Evolutionary conservation across 2,113 vertebrate genomes (phyloP).

Genomic region (Trochalopteron elliotii): DNA sequence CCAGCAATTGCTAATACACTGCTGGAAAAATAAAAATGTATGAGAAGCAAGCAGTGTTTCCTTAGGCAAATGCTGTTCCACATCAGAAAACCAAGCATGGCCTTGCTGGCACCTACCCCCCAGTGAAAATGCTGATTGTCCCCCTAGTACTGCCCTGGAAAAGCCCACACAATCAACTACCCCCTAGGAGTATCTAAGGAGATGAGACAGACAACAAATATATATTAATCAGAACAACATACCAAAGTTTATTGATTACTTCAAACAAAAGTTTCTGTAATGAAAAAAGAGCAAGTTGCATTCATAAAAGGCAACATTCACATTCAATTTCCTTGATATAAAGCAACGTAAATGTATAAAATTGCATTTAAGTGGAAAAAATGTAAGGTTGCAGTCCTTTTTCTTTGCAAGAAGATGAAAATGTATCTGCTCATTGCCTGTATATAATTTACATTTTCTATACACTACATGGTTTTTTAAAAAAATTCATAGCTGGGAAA

Average conservation of each 20-base stretch:
- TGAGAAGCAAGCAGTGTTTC: background rate
- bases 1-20: background rate
- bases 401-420: constrained; percentile 70
- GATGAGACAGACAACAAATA: background rate
- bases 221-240: constrained; percentile 76
- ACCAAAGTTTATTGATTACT: constrained; percentile 85
- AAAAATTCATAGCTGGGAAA: constrained; percentile 54
- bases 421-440: constrained; percentile 68
- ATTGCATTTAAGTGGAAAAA: constrained; percentile 66
- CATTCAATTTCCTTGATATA: constrained; percentile 76
- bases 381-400: constrained; percentile 62
- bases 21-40: background rate
- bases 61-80: background rate
- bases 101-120: background rate
- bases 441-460: constrained; percentile 70
- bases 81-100: background rate
- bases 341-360: constrained; percentile 80
- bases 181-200: background rate
- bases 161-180: background rate
- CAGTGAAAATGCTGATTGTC: background rate
- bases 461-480: constrained; percentile 46
- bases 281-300: constrained; percentile 80
- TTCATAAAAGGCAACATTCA: constrained; percentile 82
- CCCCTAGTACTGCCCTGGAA: background rate
- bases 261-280: constrained; percentile 76